Conservation (phyloP, 2,888 invertebrate species). For the Holacanthella duospinosa region DNA sequence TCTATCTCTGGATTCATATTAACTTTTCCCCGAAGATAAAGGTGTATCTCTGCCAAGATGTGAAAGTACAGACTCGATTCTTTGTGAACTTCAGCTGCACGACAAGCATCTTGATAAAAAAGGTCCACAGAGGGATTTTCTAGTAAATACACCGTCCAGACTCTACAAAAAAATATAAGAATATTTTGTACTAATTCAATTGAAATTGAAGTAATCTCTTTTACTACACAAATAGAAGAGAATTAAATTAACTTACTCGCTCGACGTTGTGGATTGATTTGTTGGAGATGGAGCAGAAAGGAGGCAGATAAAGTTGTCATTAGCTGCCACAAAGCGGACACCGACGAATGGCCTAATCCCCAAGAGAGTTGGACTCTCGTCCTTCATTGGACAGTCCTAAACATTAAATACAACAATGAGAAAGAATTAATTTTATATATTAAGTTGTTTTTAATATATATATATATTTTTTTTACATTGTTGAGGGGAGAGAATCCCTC, state of each 20-base stretch:
- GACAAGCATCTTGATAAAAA: slow-evolving; percentile 58
- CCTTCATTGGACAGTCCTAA: slow-evolving; percentile 49
- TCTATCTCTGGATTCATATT: slow-evolving; percentile 25
- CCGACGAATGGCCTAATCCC: slow-evolving; percentile 58
- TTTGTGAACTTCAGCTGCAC: slow-evolving; percentile 55
- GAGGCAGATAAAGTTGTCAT: slow-evolving; percentile 27
- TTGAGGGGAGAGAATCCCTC: slow-evolving; percentile 45
- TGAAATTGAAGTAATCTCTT: not conserved
- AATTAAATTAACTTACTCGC: not conserved
- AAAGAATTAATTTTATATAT: too few relatives aligned
- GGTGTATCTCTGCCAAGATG: slow-evolving; percentile 60
- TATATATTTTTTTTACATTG: slow-evolving; percentile 42
- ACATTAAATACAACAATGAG: not conserved
- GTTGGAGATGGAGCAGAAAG: slow-evolving; percentile 22
- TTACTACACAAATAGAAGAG: not conserved
- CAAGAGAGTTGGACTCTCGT: slow-evolving; percentile 55
- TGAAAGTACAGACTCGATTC: slow-evolving; percentile 59
- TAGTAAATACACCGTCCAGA: slow-evolving; percentile 63
- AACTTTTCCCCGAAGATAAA: slow-evolving; percentile 46
- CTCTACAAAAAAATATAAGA: too few relatives aligned
- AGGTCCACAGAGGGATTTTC: slow-evolving; percentile 54
- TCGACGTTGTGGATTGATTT: not conserved
- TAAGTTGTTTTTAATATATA: too few relatives aligned
- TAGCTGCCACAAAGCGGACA: slow-evolving; percentile 41
- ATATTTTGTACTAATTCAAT: not conserved